Base-by-base conservation (phyloP, 2,113 vertebrate genomes). In the Lophura nycthemera region DNA sequence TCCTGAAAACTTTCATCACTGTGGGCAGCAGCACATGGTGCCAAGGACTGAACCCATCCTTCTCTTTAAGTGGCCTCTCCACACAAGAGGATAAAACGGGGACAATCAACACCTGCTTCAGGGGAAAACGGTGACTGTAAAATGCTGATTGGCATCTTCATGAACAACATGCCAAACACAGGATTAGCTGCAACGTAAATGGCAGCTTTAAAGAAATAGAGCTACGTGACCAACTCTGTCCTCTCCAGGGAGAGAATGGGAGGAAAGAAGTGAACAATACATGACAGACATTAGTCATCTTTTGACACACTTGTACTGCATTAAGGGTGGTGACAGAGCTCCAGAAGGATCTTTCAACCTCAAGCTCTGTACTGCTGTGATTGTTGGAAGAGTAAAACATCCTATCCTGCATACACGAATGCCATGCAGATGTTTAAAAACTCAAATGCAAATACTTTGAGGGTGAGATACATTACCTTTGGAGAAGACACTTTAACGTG, bases 401-500 rank as follows among this genome's bases (percentile, higher is more conserved):
- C 22, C 24, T 13, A 20, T 20, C 18, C 17, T 56, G 48, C 24
- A 17, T 66, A 57, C 27, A 45, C 32, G 15, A 47, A 48, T 18
- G 42, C 42, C 20, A 21, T 10, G 29, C 22, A 21, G 42, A 48
- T n/a, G 14, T 29, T 65, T 27, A 17, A n/a, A 63, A 38, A n/a
- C 59, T 38, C 52, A 63, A 56, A 47, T 0, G 4, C 54, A 36
- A 1, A 0, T 9, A 8, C 29, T 45, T 42, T 8, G 19, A n/a
- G 27, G 48, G 10, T 11, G 45, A 85, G 32, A 27, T 22, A 52
- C 72, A 4, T 97, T 98, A 99, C 99, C 99, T 99, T 99, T 75
- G 99, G 99, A 82, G 99, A 99, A 85, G 99, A 99, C 88, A 99
- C 99, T 98, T 99, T 99, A 32, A 99, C 99, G 6, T 99, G 99